Evolutionary conservation across 2,797 vertebrate genomes (phyloP), one percentile per base, ranked within the genome.

Genomic region (Pelobates cultripes): DNA sequence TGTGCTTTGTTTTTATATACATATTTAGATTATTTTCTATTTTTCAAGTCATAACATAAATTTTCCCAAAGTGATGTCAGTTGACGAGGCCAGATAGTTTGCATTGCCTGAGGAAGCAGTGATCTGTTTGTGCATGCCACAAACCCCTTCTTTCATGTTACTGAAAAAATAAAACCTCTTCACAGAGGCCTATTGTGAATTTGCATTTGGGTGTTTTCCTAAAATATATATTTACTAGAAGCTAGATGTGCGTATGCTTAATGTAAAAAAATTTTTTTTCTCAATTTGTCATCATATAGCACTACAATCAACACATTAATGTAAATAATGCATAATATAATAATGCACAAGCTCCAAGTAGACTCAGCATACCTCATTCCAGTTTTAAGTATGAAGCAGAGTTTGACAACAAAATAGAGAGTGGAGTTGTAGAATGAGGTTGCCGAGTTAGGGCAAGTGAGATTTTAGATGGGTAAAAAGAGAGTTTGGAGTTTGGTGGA

Each of bases 61-160:
- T 64, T 73, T 43, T n/a, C 12, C 40, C 51, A 15, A 64, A 72
- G 68, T 40, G 67, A 79, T 66, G n/a, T 64, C 13, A 53, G 13
- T 72, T 79, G 69, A 72, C 66, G 77, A 79, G 70, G 41, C 69
- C 53, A 53, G 42, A 17, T 63, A 41, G 7, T 51, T 10, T 51
- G 47, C 47, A 42, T 14, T 53, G 66, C 67, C 67, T 13, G 40
- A 45, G 67, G 76, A 78, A 44, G 61, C 60, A 7, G 5, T 15
- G 55, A n/a, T 63, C 15, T 78, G 78, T 42, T 51, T 17, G 6
- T 47, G 9, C 77, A 66, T 72, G 77, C 55, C 43, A 42, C 60
- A 64, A 73, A 53, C 70, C 57, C 8, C 12, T 15, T 60, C 41
- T 61, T 61, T 61, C 47, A 70, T 70, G 4, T 43, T 17, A 4